Evolutionary conservation across 2,797 vertebrate genomes (phyloP).

Genomic region (Sebastolobus alascanus): DNA sequence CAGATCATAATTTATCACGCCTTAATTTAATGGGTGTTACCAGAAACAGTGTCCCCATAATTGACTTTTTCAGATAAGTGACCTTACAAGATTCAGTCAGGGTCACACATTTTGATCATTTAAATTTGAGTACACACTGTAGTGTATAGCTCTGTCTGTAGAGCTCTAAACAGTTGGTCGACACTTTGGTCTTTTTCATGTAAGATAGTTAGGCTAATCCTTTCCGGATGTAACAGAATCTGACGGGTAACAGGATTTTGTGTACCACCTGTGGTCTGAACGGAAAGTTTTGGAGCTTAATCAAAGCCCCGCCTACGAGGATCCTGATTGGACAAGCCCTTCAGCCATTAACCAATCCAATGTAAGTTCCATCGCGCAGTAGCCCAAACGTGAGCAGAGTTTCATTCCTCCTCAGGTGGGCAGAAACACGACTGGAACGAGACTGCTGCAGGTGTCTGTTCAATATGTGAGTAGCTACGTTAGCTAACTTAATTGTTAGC

Average conservation of each 20-base stretch:
- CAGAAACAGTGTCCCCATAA: neutral
- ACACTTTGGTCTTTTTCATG: neutral
- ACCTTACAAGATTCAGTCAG: neutral
- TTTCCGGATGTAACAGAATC: neutral
- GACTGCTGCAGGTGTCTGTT: neutral
- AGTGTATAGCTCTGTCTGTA: neutral
- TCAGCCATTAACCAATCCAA: neutral
- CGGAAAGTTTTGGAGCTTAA: no score
- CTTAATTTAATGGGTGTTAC: neutral
- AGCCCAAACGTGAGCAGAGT: neutral
- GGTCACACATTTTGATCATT: neutral
- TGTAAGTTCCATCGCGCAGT: fast-evolving
- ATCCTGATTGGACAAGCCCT: slow-evolving; percentile 6
- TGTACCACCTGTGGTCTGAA: neutral
- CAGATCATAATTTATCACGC: neutral
- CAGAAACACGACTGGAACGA: fast-evolving
- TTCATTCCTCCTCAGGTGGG: neutral
- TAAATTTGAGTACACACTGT: neutral
- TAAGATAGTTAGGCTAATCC: neutral
- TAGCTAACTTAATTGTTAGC: neutral
- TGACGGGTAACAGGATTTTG: neutral
- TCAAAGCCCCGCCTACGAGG: neutral
- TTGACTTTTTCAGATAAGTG: neutral
- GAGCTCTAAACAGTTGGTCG: neutral
- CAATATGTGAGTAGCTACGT: neutral